phyloP scores from a whole-genome alignment of 2,113 vertebrate species.

The Erpornis zantholeuca region DNA sequence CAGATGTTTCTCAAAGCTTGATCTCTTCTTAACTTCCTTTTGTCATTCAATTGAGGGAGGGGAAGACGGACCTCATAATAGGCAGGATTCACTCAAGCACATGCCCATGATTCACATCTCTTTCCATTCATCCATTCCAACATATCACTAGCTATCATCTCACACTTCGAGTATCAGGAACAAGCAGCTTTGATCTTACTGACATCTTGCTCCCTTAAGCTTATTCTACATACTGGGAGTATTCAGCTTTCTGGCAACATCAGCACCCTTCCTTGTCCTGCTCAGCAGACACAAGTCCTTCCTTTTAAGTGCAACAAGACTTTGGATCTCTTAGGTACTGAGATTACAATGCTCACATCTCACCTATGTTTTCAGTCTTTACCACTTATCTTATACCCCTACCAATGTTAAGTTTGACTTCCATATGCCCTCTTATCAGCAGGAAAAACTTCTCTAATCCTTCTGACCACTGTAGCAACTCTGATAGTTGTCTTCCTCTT shows the following conservation, averaged over 20 bases:
- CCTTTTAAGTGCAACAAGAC: neutral
- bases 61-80: neutral
- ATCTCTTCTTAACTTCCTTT: neutral
- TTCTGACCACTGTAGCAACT: neutral
- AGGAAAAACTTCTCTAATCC: neutral
- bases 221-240: neutral
- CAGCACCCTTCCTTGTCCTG: neutral
- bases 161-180: neutral
- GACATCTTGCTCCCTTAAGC: neutral
- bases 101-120: neutral
- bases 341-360: neutral
- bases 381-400: neutral
- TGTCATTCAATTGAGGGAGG: neutral
- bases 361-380: neutral
- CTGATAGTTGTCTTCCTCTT: neutral
- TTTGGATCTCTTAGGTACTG: neutral
- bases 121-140: neutral
- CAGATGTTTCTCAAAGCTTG: neutral
- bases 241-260: neutral
- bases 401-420: neutral
- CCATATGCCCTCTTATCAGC: neutral
- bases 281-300: neutral
- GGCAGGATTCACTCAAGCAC: neutral
- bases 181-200: neutral
- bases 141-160: neutral